A percentile compares a stretch with the other conserved stretches of the same genome.
phyloP scores from a whole-genome alignment of 2,113 vertebrate genomes.

The Crotalus viridis region DNA sequence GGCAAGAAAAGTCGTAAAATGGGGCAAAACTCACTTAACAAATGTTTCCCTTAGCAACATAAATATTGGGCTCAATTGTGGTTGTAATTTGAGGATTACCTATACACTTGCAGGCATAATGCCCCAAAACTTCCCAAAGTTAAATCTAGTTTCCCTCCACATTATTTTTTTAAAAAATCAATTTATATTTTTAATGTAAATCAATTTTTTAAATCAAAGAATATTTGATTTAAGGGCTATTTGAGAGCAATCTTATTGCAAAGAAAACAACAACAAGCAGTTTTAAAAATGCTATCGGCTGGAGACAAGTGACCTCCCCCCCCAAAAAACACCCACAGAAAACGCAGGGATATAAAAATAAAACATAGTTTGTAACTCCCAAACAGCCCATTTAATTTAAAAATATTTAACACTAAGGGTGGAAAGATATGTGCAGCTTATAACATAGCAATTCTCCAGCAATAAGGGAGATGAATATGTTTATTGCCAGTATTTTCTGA shows the following conservation, averaged over 20 bases:
- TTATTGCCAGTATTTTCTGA: slow-evolving; percentile 1
- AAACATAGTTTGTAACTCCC: slow-evolving; percentile 24
- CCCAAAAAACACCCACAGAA: neutral
- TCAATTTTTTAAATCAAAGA: neutral
- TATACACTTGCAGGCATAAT: neutral
- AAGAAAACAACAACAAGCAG: neutral
- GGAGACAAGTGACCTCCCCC: slow-evolving; percentile 4
- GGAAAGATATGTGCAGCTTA: slow-evolving; percentile 4
- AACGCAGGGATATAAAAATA: neutral
- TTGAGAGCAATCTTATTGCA: neutral
- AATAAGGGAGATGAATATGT: neutral
- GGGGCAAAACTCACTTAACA: neutral
- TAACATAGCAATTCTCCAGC: neutral
- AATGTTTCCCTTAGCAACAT: neutral
- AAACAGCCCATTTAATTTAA: slow-evolving; percentile 19
- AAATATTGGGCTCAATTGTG: neutral
- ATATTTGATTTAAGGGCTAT: neutral
- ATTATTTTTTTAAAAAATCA: neutral
- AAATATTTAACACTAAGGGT: slow-evolving; percentile 39
- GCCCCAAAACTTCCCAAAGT: fast-evolving
- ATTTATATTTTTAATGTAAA: slow-evolving; percentile 43
- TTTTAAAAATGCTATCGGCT: neutral
- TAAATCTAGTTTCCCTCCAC: neutral
- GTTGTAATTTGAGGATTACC: neutral
- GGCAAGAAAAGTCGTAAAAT: neutral